Evolutionary conservation across 2,797 vertebrate species (phyloP).

Genomic region (Sebastes nivosus): DNA sequence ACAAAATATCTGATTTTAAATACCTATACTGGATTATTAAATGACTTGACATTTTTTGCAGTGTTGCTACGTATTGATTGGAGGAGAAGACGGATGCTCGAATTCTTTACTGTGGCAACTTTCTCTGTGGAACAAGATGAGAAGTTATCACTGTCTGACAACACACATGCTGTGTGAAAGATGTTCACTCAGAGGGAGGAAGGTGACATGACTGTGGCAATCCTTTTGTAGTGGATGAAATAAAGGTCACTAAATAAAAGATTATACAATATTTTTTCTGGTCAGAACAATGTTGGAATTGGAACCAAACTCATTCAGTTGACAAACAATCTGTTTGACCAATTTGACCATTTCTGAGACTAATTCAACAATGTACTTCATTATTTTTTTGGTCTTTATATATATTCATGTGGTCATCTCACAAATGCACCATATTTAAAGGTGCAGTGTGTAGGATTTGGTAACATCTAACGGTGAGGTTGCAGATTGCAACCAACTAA

Average conservation of each 20-base stretch:
- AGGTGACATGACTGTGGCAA: neutral
- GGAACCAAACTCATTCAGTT: neutral
- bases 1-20: neutral
- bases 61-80: constrained; percentile 22
- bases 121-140: constrained; percentile 5
- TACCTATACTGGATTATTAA: neutral
- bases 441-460: too few species aligned
- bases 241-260: neutral
- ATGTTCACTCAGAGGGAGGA: neutral
- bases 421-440: too few species aligned
- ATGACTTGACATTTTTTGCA: constrained; percentile 15
- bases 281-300: neutral
- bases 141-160: neutral
- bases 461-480: too few species aligned
- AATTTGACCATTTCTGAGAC: neutral
- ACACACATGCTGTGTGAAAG: neutral
- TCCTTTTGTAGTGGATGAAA: neutral
- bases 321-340: neutral
- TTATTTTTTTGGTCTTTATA: neutral
- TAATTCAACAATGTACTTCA: neutral
- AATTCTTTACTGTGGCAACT: constrained; percentile 20
- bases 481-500: too few species aligned
- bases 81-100: constrained; percentile 37
- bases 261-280: neutral
- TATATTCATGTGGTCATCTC: neutral